A percentile compares a stretch with the other conserved stretches of the same genome.
These are phyloP conservation scores for Drosophila persimilis DNA, from an alignment of 1,140 invertebrate species.

Conservation along the genomic window DNA sequence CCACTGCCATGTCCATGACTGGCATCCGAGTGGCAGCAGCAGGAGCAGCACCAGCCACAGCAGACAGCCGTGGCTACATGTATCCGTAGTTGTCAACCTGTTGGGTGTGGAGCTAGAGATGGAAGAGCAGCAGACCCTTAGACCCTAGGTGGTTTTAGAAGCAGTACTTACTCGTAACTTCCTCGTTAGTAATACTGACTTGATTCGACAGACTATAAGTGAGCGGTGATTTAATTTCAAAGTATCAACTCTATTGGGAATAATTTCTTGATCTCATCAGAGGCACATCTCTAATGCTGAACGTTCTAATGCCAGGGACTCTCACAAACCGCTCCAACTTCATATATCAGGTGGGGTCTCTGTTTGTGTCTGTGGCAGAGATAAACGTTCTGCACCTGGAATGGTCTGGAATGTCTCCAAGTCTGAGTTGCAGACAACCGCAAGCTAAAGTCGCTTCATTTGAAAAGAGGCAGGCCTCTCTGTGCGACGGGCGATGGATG, in stretches of 20 bases:
- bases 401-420: constrained; percentile 17
- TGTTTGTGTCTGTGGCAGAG: constrained; percentile 33
- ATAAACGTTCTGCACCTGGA: constrained; percentile 44
- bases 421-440: constrained; percentile 54
- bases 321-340: constrained; percentile 40
- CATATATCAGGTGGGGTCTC: constrained; percentile 38
- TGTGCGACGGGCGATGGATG: neutral
- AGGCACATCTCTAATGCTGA: constrained; percentile 40
- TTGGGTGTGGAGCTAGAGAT: constrained; percentile 37
- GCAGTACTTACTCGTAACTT: neutral
- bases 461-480: constrained; percentile 11
- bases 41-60: constrained; percentile 1
- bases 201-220: too few species aligned
- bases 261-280: neutral
- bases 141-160: neutral
- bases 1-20: constrained; percentile 9
- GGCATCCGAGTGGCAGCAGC: constrained; percentile 8
- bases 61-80: constrained; percentile 7
- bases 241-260: too few species aligned
- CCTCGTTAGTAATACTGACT: too few species aligned
- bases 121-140: neutral
- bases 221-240: too few species aligned
- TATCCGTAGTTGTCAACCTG: constrained; percentile 27
- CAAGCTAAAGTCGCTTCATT: constrained; percentile 55
- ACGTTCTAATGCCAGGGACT: constrained; percentile 36